phyloP scores from a whole-genome alignment of 2,797 vertebrate species.

The Pantherophis vulpinus region DNA sequence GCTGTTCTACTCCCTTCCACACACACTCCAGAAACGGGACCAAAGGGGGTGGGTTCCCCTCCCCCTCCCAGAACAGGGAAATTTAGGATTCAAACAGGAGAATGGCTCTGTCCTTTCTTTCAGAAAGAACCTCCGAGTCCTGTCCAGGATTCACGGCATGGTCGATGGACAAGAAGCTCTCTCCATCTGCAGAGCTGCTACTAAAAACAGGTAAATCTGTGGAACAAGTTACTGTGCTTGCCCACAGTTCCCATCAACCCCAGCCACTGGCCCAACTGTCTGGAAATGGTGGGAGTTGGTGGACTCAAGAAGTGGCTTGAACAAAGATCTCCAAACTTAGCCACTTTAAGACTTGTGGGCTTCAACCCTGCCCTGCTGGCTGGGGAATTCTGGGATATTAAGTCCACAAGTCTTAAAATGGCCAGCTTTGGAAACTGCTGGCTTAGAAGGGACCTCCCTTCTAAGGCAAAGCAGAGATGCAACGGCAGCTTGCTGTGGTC shows the following conservation, averaged over 20 bases:
- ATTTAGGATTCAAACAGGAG: neutral
- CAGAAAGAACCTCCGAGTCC: neutral
- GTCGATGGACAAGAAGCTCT: neutral
- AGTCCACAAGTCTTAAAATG: neutral
- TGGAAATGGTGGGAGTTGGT: neutral
- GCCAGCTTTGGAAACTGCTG: neutral
- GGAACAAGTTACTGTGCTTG: neutral
- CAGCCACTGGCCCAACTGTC: neutral
- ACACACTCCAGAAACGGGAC: neutral
- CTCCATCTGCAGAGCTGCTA: neutral
- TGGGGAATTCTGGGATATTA: too few relatives aligned
- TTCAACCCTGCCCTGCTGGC: neutral
- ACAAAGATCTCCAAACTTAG: neutral
- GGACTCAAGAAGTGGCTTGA: neutral
- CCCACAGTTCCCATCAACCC: neutral
- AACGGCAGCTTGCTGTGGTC: neutral
- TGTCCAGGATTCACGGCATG: neutral
- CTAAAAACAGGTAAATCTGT: neutral
- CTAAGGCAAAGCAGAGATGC: neutral
- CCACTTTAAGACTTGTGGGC: neutral
- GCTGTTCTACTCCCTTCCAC: neutral
- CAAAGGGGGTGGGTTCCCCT: neutral
- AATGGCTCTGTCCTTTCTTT: too few relatives aligned
- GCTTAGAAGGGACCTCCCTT: neutral
- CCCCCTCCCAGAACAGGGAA: neutral